Evolutionary conservation across 2,797 vertebrate species (phyloP).

Genomic region (Melanotaenia parkinsoni): DNA sequence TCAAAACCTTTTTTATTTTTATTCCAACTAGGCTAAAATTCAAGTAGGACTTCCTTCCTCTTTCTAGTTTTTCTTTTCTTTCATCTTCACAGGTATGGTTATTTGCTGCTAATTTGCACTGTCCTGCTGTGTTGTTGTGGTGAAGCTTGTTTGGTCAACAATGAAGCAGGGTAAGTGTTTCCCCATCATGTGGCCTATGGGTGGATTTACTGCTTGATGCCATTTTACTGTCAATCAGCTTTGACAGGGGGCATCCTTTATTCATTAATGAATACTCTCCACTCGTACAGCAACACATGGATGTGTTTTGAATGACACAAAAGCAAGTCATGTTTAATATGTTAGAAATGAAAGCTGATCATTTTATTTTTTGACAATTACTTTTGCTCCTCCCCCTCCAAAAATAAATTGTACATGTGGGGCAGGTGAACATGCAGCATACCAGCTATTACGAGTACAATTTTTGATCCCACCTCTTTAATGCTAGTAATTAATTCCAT

Average conservation of each 20-base stretch:
- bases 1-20: conserved; percentile 49
- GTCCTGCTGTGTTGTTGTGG: conserved; percentile 4
- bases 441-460: neutral
- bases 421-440: neutral
- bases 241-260: too few relatives aligned
- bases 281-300: too few relatives aligned
- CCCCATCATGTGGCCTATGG: neutral
- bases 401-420: neutral
- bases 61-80: conserved; percentile 10
- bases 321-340: too few relatives aligned
- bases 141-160: conserved; percentile 18
- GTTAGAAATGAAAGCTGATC: neutral
- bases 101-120: neutral
- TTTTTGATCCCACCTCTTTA: neutral
- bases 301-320: too few relatives aligned
- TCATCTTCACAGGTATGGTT: neutral
- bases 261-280: too few relatives aligned
- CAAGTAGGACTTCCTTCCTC: conserved; percentile 24
- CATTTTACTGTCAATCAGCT: too few relatives aligned
- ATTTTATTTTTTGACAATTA: neutral
- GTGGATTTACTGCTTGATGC: too few relatives aligned
- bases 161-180: conserved; percentile 3
- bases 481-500: neutral
- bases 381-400: neutral
- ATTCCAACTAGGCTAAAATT: conserved; percentile 38